Evolutionary conservation across 2,113 vertebrate genomes (phyloP).

Genomic region (Fulica atra): DNA sequence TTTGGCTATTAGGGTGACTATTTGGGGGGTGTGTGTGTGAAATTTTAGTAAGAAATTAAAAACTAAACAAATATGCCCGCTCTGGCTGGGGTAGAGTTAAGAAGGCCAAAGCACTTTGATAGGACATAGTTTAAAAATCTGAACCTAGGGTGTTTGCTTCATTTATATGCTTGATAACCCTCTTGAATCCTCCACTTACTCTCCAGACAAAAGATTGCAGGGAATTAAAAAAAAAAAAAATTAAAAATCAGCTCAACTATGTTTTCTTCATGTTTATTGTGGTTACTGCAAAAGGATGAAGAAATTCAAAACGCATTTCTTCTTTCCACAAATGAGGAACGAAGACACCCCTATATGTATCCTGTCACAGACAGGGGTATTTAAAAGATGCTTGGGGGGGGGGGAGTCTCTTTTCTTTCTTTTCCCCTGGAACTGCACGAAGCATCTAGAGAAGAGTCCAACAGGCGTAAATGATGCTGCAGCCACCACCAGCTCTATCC

Average conservation of each 20-base stretch:
- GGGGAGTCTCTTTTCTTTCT: not conserved
- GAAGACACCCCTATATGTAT: not conserved
- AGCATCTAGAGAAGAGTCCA: not conserved
- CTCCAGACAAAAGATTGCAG: not conserved
- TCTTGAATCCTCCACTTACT: not conserved
- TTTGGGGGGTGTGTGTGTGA: not conserved
- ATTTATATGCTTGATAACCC: not conserved
- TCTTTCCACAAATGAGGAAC: not conserved
- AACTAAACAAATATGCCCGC: not conserved
- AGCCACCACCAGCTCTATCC: not conserved
- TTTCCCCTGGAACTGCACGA: not conserved
- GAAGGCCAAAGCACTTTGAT: not conserved
- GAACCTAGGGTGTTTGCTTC: not conserved
- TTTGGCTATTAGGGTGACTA: not conserved
- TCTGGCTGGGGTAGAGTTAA: not conserved
- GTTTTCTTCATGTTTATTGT: not conserved
- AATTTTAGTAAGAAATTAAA: not conserved
- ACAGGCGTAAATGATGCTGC: accelerated
- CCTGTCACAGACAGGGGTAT: not conserved
- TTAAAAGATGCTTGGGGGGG: not conserved
- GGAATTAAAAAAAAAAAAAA: not conserved
- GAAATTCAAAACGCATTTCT: not conserved
- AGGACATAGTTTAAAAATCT: not conserved
- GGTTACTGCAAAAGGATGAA: not conserved
- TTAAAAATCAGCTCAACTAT: not conserved